A percentile compares a stretch with the other conserved stretches of the same genome.
Evolutionary conservation across 2,888 invertebrate species (phyloP).

Genomic region (Chrysolina americana): DNA sequence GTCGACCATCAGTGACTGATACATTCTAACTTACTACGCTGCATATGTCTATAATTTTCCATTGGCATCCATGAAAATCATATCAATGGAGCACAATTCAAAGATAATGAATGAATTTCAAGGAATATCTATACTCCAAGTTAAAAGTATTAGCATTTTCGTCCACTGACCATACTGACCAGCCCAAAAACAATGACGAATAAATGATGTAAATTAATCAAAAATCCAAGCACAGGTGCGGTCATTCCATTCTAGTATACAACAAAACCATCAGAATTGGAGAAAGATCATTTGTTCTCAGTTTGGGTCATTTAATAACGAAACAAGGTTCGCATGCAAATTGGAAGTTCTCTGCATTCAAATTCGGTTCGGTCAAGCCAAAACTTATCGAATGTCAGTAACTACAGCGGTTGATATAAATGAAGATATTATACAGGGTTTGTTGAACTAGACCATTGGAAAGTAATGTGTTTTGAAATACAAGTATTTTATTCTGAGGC

Average conservation of each 20-base stretch:
- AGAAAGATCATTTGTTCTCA: conserved; percentile 7
- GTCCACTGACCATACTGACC: too few relatives aligned
- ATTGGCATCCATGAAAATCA: too few relatives aligned
- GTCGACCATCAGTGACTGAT: too few relatives aligned
- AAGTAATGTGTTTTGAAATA: background rate
- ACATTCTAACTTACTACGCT: too few relatives aligned
- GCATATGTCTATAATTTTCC: too few relatives aligned
- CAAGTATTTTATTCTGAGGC: too few relatives aligned
- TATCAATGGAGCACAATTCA: too few relatives aligned
- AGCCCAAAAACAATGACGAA: too few relatives aligned
- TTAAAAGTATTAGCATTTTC: too few relatives aligned
- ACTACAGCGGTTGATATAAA: conserved; percentile 20
- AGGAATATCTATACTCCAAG: too few relatives aligned
- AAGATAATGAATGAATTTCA: too few relatives aligned
- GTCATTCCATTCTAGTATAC: background rate
- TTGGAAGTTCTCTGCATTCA: conserved; percentile 28
- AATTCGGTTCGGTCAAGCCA: conserved; percentile 15
- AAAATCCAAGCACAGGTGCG: background rate
- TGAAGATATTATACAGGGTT: conserved; percentile 10
- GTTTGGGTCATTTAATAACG: conserved; percentile 25
- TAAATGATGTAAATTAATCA: background rate
- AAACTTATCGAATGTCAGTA: conserved; percentile 18
- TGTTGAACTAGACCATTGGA: background rate
- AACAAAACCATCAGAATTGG: background rate
- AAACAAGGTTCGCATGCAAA: conserved; percentile 30